Conservation (phyloP, 2,888 invertebrate species). For the Archips xylosteana region DNA sequence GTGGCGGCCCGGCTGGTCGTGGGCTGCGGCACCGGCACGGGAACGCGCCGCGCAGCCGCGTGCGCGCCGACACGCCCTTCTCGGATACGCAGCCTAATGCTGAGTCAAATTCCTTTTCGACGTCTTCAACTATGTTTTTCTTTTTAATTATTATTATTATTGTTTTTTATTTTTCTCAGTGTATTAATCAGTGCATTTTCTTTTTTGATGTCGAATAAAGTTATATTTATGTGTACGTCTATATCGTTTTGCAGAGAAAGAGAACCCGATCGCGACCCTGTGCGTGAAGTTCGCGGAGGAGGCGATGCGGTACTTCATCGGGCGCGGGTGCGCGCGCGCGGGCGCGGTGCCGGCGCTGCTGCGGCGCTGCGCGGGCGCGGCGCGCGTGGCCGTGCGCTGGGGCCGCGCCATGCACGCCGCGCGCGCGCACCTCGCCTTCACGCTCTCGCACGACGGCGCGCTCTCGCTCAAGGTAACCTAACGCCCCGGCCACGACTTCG, state of each 20-base stretch:
- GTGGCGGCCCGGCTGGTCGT: constrained; percentile 60
- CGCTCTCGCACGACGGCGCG: constrained; percentile 52
- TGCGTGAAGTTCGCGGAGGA: constrained; percentile 64
- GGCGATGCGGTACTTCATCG: constrained; percentile 57
- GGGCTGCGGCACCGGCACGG: constrained; percentile 55
- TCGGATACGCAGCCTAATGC: too few relatives aligned
- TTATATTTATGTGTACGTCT: too few relatives aligned
- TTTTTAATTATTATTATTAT: too few relatives aligned
- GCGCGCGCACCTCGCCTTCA: constrained; percentile 63
- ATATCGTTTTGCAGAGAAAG: constrained; percentile 53
- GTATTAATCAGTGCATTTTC: too few relatives aligned
- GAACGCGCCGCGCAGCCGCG: constrained; percentile 53
- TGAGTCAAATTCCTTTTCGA: too few relatives aligned
- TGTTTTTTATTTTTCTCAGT: too few relatives aligned
- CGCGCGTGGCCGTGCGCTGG: constrained; percentile 53
- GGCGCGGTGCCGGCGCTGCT: constrained; percentile 51
- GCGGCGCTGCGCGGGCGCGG: constrained; percentile 48
- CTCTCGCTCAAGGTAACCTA: constrained; percentile 70
- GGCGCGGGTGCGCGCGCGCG: constrained; percentile 45
- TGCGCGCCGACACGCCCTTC: constrained; percentile 66
- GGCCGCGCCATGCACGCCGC: constrained; percentile 66
- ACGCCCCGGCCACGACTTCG: too few relatives aligned
- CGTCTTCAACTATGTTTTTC: too few relatives aligned
- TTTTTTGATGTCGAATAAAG: too few relatives aligned
- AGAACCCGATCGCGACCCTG: constrained; percentile 59